Evolutionary conservation across 2,888 invertebrate genomes (phyloP).

Genomic region (Isotomurus palustris): DNA sequence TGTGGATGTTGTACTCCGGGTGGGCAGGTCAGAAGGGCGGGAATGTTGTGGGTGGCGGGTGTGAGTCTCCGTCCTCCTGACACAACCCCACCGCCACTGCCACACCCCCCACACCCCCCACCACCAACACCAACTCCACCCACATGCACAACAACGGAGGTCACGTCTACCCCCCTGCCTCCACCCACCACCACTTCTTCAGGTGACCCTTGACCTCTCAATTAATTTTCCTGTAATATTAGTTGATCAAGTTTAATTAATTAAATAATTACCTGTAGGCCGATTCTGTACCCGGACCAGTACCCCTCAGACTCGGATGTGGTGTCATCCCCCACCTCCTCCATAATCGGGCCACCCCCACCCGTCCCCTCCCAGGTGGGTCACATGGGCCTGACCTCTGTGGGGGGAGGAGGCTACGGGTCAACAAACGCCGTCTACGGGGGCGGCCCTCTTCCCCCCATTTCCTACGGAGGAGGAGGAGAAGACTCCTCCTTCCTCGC

Average conservation of each 20-base stretch:
- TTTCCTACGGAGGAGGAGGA: constrained; percentile 38
- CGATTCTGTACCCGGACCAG: no score
- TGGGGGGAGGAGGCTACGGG: no score
- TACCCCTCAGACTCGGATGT: constrained; percentile 46
- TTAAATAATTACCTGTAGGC: no score
- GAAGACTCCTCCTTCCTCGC: constrained; percentile 46
- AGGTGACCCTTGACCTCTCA: no score
- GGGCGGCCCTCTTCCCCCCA: constrained; percentile 46
- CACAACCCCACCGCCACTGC: constrained; percentile 6
- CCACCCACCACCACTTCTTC: neutral
- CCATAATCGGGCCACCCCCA: constrained; percentile 46
- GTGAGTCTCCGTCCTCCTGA: neutral
- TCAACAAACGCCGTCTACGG: no score
- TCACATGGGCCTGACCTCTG: no score
- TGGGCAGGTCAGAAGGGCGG: constrained; percentile 33
- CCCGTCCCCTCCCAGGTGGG: constrained; percentile 37
- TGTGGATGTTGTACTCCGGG: constrained; percentile 37
- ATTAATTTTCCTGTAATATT: no score
- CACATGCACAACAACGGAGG: no score
- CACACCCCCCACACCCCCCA: constrained; percentile 41
- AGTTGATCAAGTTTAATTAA: no score
- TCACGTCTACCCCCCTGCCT: no score
- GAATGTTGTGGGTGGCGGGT: neutral
- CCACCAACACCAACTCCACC: constrained; percentile 6
- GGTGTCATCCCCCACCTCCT: constrained; percentile 44